phyloP scores from a whole-genome alignment of 2,888 invertebrate species.

The Cabera pusaria region DNA sequence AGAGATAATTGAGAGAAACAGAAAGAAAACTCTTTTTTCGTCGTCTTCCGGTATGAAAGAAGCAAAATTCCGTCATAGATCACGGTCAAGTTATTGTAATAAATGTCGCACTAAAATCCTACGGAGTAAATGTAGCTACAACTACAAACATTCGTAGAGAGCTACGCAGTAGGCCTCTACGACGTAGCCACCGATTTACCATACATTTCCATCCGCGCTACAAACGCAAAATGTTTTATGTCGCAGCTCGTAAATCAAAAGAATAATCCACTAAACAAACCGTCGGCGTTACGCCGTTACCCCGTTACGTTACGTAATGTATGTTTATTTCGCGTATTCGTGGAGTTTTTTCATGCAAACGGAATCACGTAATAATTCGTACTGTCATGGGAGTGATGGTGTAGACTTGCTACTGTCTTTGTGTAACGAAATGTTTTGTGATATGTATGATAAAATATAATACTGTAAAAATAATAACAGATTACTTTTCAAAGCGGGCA shows the following conservation, averaged over 20 bases:
- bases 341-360: slow-evolving; percentile 9
- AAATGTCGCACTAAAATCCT: too few species aligned
- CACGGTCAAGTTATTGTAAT: too few species aligned
- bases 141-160: slow-evolving; percentile 12
- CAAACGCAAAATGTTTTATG: slow-evolving; percentile 15
- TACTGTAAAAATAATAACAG: too few species aligned
- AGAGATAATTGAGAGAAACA: too few species aligned
- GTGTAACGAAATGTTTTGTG: too few species aligned
- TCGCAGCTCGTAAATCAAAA: slow-evolving; percentile 23
- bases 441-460: too few species aligned
- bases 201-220: slow-evolving; percentile 3
- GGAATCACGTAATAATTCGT: slow-evolving; percentile 13
- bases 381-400: slow-evolving; percentile 6
- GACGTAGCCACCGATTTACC: slow-evolving; percentile 13
- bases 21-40: too few species aligned
- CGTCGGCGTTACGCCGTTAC: slow-evolving; percentile 6
- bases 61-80: too few species aligned
- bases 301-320: slow-evolving; percentile 8
- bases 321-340: slow-evolving; percentile 9
- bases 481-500: too few species aligned
- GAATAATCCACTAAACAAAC: slow-evolving; percentile 24
- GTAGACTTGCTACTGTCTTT: too few species aligned
- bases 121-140: slow-evolving; percentile 3
- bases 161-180: slow-evolving; percentile 8
- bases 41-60: too few species aligned